Percentiles rank a stretch among this genome's conserved stretches.
phyloP scores from a whole-genome alignment of 1,140 invertebrate species.

The Heliothis subflexa region DNA sequence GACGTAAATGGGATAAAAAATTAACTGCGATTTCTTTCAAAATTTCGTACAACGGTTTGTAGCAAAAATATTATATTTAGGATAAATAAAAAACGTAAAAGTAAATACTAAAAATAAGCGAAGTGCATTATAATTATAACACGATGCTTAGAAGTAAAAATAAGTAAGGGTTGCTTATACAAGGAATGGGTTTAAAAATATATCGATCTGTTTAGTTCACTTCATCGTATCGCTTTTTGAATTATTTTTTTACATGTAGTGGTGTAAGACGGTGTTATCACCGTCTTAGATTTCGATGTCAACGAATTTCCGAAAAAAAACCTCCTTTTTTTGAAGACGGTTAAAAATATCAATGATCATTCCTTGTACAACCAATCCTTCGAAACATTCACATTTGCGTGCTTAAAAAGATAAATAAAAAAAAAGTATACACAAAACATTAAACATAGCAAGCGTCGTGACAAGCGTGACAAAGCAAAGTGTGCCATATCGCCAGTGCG shows the following conservation, averaged over 20 bases:
- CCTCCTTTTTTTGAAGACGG: no score
- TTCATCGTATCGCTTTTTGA: background rate
- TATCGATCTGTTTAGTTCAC: background rate
- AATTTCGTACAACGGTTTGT: constrained; percentile 12
- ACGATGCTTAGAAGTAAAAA: constrained; percentile 11
- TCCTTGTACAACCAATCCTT: background rate
- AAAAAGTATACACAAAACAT: constrained; percentile 1
- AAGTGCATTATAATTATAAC: constrained; percentile 3
- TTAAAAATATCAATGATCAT: background rate
- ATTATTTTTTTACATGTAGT: no score
- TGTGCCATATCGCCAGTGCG: background rate
- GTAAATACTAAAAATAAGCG: constrained; percentile 18
- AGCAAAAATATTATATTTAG: constrained; percentile 5
- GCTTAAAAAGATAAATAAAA: constrained; percentile 8
- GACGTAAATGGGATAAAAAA: background rate
- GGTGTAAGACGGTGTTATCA: no score
- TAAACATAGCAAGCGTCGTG: constrained; percentile 11
- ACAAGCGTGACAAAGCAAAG: constrained; percentile 29
- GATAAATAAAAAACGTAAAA: constrained; percentile 20
- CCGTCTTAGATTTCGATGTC: background rate
- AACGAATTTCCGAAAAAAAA: background rate
- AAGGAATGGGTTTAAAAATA: background rate
- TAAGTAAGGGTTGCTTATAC: background rate
- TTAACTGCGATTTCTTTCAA: background rate
- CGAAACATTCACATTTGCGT: constrained; percentile 19